Evolutionary conservation across 1,140 invertebrate species (phyloP).

Genomic region (Drosophila melanica): DNA sequence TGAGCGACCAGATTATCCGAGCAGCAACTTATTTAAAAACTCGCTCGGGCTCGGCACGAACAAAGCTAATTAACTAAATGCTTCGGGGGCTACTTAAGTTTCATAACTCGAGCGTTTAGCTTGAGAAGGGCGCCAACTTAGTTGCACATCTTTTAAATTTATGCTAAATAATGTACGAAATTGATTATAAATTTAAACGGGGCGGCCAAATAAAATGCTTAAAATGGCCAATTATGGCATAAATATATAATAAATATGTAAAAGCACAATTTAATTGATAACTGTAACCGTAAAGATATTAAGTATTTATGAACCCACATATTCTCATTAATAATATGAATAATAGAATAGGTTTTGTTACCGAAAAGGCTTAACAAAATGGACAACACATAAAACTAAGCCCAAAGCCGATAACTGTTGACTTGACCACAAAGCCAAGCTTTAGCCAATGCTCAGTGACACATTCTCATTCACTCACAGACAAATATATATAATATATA

Average conservation of each 20-base stretch:
- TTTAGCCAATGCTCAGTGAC: slow-evolving; percentile 33
- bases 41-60: slow-evolving; percentile 15
- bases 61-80: slow-evolving; percentile 38
- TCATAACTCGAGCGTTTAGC: not conserved
- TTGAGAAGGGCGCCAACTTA: not conserved
- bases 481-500: slow-evolving; percentile 13
- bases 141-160: not conserved
- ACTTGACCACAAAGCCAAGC: slow-evolving; percentile 32
- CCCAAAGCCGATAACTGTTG: slow-evolving; percentile 37
- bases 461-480: slow-evolving; percentile 13
- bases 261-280: too few species aligned
- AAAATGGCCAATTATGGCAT: not conserved
- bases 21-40: slow-evolving; percentile 21
- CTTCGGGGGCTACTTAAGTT: slow-evolving; percentile 21
- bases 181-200: not conserved
- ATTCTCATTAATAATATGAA: slow-evolving; percentile 9
- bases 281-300: not conserved
- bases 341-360: not conserved
- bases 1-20: slow-evolving; percentile 1
- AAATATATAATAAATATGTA: not conserved
- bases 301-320: not conserved
- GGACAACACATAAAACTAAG: slow-evolving; percentile 26
- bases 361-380: slow-evolving; percentile 24
- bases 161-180: too few species aligned
- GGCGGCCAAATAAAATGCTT: too few species aligned